Percentiles rank a stretch among this genome's conserved stretches.
These are phyloP conservation scores for Epizoanthus ramosus DNA, from an alignment of 92 coral and sea anemone genomes.

Conservation along the genomic window DNA sequence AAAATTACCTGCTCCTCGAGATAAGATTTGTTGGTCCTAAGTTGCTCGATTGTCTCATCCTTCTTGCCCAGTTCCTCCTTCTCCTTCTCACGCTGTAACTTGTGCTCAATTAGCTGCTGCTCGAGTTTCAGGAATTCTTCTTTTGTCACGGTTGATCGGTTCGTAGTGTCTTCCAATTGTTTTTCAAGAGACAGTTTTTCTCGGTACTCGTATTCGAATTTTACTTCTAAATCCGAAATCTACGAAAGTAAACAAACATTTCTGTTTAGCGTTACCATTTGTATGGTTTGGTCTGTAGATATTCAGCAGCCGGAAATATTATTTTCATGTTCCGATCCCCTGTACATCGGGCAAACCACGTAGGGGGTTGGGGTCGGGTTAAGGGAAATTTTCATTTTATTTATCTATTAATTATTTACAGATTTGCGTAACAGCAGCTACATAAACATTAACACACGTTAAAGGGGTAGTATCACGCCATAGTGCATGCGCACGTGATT, in stretches of 20 bases:
- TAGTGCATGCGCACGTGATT: too few species aligned
- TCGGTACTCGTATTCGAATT: conserved; percentile 87
- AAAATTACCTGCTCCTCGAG: conserved; percentile 81
- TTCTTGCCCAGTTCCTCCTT: conserved; percentile 82
- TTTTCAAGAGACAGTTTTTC: conserved; percentile 85
- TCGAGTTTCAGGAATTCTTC: conserved; percentile 90
- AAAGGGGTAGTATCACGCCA: too few species aligned
- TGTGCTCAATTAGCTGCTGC: conserved; percentile 82
- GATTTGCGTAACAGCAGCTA: too few species aligned
- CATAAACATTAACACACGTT: too few species aligned
- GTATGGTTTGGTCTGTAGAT: too few species aligned
- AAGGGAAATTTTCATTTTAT: too few species aligned
- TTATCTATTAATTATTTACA: too few species aligned
- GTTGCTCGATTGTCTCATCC: conserved; percentile 70
- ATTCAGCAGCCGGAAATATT: too few species aligned
- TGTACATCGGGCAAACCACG: too few species aligned
- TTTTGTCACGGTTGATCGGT: conserved; percentile 69
- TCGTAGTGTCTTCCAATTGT: conserved; percentile 82
- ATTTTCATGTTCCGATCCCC: too few species aligned
- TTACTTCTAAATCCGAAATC: conserved; percentile 84
- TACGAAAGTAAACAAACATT: background rate
- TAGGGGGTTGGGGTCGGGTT: too few species aligned
- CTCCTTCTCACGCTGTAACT: conserved; percentile 68
- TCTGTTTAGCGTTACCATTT: too few species aligned
- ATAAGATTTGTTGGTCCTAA: conserved; percentile 76